These are phyloP conservation scores for Alces alces DNA, from an alignment of 2,113 vertebrate genomes.

Conservation along the genomic window DNA sequence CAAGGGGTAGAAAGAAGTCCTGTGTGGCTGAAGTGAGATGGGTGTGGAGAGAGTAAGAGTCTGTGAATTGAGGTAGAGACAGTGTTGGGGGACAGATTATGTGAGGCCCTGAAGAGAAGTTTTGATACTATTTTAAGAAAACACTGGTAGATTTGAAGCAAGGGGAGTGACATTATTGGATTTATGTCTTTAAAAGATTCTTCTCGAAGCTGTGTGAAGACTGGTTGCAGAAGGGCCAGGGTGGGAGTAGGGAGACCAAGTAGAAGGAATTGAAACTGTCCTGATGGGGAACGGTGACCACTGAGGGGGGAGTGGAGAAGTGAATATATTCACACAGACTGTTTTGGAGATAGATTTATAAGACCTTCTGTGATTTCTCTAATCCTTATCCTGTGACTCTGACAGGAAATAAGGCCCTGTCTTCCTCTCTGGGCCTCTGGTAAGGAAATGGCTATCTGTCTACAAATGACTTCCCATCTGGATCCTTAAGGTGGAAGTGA, in stretches of 20 bases:
- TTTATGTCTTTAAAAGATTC: background rate
- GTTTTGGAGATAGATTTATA: background rate
- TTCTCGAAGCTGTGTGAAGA: background rate
- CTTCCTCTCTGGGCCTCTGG: background rate
- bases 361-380: background rate
- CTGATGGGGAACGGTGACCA: fast-evolving
- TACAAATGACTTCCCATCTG: background rate
- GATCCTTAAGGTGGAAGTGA: background rate
- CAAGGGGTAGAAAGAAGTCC: background rate
- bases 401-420: background rate
- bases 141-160: background rate
- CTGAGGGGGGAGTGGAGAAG: background rate
- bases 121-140: background rate
- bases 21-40: background rate
- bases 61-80: background rate
- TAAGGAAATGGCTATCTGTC: background rate
- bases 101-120: background rate
- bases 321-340: background rate
- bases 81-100: too few relatives aligned
- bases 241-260: background rate
- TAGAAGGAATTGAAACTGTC: background rate
- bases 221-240: background rate
- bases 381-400: background rate
- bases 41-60: too few relatives aligned
- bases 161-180: background rate